Base-by-base conservation (phyloP, 2,113 vertebrate species). In the Salminus brasiliensis region DNA sequence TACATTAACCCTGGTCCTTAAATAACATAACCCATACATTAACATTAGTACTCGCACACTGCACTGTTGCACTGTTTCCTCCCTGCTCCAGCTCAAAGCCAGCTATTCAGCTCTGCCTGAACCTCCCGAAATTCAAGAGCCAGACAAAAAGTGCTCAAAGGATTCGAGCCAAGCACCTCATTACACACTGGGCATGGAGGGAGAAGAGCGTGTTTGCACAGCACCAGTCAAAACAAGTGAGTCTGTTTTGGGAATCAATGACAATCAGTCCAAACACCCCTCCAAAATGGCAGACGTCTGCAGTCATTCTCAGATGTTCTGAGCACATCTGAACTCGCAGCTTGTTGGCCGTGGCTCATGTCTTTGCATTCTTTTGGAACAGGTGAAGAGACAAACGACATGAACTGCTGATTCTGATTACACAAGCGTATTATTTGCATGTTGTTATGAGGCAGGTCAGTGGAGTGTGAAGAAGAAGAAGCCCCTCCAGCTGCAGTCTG, bases 401-500 rank as follows among this genome's bases (percentile, higher is more conserved):
- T 63, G 69, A 81, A 79, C 79, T 45, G 73, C 74, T 83, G 82
- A 82, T 86, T 80, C 72, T 82, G 80, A 82, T 87, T 80, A 86
- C 72, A 82, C 65, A 78, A 49, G 59, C 74, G 55, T 77, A 77
- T 67, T 67, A 82, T 85, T 85, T 87, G 76, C 84, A 88, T 87
- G 83, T 67, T 78, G 79, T 83, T 85, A 74, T 88, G 81, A 79
- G 80, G 76, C 80, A 80, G 78, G 72, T 81, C 67, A 73, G 72
- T 74, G 78, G 63, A 81, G 86, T 80, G 81, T 88, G 85, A 88
- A 75, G 72, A 47, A 67, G 59, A 87, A 74, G 71, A 43, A 68
- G 60, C 79, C 67, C 74, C 82, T 87, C 78, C 88, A 87, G 86
- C 83, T 88, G 85, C 81, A 86, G 78, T 59, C 66, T 85, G 76